Evolutionary conservation across 2,888 invertebrate genomes (phyloP).

Genomic region (Mechanitis messenoides): DNA sequence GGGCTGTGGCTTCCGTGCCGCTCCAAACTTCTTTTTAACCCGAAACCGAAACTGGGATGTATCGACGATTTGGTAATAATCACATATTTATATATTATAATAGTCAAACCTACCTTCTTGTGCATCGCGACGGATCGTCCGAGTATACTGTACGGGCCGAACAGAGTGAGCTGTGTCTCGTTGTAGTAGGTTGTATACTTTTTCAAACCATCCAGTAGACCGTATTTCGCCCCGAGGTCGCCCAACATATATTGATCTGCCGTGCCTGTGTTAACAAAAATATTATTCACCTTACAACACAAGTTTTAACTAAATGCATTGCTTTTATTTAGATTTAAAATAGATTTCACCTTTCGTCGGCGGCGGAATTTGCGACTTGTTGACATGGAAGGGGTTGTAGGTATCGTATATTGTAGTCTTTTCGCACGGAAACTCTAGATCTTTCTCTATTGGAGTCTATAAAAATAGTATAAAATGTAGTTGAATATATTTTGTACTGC

Average conservation of each 20-base stretch:
- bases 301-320: not conserved
- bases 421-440: constrained; percentile 92
- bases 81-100: not conserved
- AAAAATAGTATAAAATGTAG: constrained; percentile 15
- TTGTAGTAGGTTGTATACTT: constrained; percentile 79
- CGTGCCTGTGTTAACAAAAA: constrained; percentile 73
- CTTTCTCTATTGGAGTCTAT: constrained; percentile 88
- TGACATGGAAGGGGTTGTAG: constrained; percentile 89
- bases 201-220: constrained; percentile 80
- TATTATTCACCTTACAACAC: not conserved
- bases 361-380: constrained; percentile 77
- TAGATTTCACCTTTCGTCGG: constrained; percentile 61
- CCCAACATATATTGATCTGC: constrained; percentile 92
- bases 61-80: too few relatives aligned
- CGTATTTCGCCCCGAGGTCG: constrained; percentile 91
- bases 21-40: too few relatives aligned
- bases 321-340: not conserved
- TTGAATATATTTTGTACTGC: too few relatives aligned
- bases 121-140: constrained; percentile 92
- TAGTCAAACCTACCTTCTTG: constrained; percentile 71
- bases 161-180: constrained; percentile 88
- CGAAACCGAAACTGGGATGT: not conserved
- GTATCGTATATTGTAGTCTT: constrained; percentile 87
- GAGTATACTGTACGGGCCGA: constrained; percentile 87
- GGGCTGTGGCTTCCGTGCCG: too few relatives aligned